Conservation (phyloP, 2,888 invertebrate species). For the Taphrorychus bicolor region DNA sequence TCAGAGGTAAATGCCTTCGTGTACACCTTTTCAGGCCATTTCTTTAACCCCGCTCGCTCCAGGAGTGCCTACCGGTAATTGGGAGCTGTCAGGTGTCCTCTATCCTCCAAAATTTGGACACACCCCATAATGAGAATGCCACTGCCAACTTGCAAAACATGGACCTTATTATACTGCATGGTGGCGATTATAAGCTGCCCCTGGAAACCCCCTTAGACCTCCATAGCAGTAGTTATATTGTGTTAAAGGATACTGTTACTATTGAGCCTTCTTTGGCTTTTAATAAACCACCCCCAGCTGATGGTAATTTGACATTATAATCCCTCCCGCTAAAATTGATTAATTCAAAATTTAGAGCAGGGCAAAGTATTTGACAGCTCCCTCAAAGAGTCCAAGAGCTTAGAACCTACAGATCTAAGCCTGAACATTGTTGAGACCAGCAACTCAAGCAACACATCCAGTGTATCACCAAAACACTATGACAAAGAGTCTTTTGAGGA, state of each 20-base stretch:
- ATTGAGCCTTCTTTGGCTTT: neutral
- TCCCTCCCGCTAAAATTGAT: neutral
- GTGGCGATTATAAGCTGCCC: constrained; percentile 49
- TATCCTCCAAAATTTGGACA: constrained; percentile 54
- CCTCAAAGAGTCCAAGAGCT: neutral
- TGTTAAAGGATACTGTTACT: constrained; percentile 47
- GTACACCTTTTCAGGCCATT: neutral
- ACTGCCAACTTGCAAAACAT: constrained; percentile 45
- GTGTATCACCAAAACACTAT: constrained; percentile 35
- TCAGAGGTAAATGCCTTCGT: constrained; percentile 48
- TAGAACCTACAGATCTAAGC: constrained; percentile 30
- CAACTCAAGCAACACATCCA: constrained; percentile 28
- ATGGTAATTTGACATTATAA: neutral
- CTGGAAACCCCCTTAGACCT: constrained; percentile 42
- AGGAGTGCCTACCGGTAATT: constrained; percentile 56
- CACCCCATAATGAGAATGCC: constrained; percentile 42
- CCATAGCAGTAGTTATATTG: constrained; percentile 48
- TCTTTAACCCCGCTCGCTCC: constrained; percentile 23
- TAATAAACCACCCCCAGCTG: neutral
- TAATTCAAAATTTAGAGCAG: too few relatives aligned
- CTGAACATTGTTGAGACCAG: constrained; percentile 30
- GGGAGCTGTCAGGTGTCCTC: constrained; percentile 55
- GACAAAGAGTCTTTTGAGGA: constrained; percentile 50
- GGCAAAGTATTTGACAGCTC: too few relatives aligned
- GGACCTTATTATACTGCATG: constrained; percentile 51